phyloP scores from a whole-genome alignment of 2,888 invertebrate species.

The Dimorphilus gyrociliatus region DNA sequence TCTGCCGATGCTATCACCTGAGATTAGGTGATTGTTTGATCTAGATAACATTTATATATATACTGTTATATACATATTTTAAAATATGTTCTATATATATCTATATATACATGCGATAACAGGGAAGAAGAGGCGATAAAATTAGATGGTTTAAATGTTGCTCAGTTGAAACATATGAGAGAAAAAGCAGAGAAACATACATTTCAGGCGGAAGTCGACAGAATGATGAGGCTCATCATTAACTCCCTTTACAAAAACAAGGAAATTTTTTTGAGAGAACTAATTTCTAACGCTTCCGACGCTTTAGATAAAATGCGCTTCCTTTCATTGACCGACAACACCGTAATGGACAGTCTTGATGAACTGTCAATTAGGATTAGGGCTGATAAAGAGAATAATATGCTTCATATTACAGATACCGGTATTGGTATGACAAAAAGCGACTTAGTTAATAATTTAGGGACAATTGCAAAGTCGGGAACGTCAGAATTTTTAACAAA shows the following conservation, averaged over 20 bases:
- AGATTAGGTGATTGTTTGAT: too few species aligned
- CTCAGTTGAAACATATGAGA: constrained; percentile 75
- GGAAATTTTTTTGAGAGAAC: constrained; percentile 91
- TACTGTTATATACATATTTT: too few species aligned
- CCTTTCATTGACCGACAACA: constrained; percentile 69
- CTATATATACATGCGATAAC: constrained; percentile 10
- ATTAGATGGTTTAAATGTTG: constrained; percentile 79
- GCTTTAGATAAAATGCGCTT: constrained; percentile 94
- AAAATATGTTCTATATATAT: too few species aligned
- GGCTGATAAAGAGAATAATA: constrained; percentile 69
- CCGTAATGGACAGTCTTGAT: constrained; percentile 56
- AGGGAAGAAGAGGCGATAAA: constrained; percentile 93
- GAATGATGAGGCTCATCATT: constrained; percentile 99
- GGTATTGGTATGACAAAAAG: constrained; percentile 94
- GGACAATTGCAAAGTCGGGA: constrained; percentile 1
- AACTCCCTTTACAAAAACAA: constrained; percentile 97
- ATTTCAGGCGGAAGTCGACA: constrained; percentile 96
- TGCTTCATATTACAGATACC: constrained; percentile 76
- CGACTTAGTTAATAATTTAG: constrained; percentile 46
- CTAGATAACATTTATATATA: too few species aligned
- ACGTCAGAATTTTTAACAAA: neutral
- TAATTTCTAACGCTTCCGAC: constrained; percentile 97
- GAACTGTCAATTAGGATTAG: constrained; percentile 76
- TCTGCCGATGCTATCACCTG: too few species aligned
- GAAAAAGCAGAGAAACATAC: constrained; percentile 53